Conservation (phyloP, 2,113 vertebrate genomes). For the Physeter macrocephalus region DNA sequence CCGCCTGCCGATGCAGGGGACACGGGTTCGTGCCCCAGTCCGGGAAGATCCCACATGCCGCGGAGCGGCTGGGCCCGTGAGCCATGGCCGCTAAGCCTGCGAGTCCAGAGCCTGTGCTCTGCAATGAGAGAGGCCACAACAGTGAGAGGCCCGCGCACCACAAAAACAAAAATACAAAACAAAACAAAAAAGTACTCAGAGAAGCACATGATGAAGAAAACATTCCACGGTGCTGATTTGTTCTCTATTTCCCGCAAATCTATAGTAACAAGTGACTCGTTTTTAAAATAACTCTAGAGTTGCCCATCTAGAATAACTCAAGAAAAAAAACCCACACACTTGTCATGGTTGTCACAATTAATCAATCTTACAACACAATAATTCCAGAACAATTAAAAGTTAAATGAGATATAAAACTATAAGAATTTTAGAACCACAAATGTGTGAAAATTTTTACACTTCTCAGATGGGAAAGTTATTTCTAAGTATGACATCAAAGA, state of each 20-base stretch:
- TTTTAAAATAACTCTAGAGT: not conserved
- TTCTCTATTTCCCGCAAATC: not conserved
- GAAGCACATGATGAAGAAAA: not conserved
- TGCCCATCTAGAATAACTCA: not conserved
- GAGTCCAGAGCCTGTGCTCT: no score
- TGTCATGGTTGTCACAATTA: not conserved
- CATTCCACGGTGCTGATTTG: not conserved
- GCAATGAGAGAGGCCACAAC: no score
- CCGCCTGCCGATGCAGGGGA: no score
- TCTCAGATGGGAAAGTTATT: not conserved
- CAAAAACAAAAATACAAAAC: no score
- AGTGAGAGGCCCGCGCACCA: no score
- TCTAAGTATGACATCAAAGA: not conserved
- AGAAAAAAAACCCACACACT: not conserved
- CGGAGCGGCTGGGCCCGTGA: no score
- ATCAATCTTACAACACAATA: not conserved
- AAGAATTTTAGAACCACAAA: not conserved
- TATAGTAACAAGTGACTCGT: not conserved
- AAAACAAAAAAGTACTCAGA: rapidly evolving
- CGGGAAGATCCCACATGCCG: no score
- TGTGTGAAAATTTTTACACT: not conserved
- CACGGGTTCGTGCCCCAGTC: no score
- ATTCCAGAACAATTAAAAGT: not conserved
- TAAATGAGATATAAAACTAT: not conserved
- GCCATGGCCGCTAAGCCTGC: no score